Percentiles rank a stretch among this genome's conserved stretches.
phyloP scores from a whole-genome alignment of 2,797 vertebrate genomes.

The Oryzias dopingdopingensis region DNA sequence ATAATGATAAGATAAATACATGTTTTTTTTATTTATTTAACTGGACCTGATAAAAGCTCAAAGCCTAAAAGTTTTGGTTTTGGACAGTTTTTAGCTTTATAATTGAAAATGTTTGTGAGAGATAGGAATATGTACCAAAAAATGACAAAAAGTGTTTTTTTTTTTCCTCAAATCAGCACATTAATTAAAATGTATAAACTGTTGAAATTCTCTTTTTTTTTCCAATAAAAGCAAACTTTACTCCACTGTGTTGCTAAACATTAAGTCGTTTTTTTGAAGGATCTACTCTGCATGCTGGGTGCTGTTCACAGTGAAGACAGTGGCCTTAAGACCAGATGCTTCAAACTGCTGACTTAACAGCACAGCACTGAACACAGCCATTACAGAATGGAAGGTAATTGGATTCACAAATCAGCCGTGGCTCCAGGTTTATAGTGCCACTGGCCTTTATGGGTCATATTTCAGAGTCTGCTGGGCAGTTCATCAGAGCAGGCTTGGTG shows the following conservation, averaged over 20 bases:
- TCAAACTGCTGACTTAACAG: constrained; percentile 77
- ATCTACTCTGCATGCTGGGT: constrained; percentile 35
- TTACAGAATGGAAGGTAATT: constrained; percentile 78
- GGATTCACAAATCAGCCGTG: constrained; percentile 81
- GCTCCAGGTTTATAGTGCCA: constrained; percentile 73
- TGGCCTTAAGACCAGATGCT: constrained; percentile 57
- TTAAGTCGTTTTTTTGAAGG: constrained; percentile 35
- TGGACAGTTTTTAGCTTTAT: no score
- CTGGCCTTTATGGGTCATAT: constrained; percentile 73
- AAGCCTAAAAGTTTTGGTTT: no score
- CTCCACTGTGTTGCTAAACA: constrained; percentile 9
- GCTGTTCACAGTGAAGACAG: constrained; percentile 25
- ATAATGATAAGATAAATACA: no score
- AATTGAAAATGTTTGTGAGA: no score
- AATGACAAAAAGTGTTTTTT: no score
- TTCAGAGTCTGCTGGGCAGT: constrained; percentile 67
- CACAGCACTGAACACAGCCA: constrained; percentile 76
- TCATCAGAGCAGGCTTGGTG: constrained; percentile 54
- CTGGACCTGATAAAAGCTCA: no score
- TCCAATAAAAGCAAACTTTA: neutral
- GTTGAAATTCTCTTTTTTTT: neutral
- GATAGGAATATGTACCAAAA: no score
- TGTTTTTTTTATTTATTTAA: no score
- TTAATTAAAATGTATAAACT: neutral
- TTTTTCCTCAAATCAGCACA: no score